Percentiles rank a stretch among this genome's conserved stretches.
Evolutionary conservation across 2,113 vertebrate genomes (phyloP).

Genomic region (Pteropus alecto): DNA sequence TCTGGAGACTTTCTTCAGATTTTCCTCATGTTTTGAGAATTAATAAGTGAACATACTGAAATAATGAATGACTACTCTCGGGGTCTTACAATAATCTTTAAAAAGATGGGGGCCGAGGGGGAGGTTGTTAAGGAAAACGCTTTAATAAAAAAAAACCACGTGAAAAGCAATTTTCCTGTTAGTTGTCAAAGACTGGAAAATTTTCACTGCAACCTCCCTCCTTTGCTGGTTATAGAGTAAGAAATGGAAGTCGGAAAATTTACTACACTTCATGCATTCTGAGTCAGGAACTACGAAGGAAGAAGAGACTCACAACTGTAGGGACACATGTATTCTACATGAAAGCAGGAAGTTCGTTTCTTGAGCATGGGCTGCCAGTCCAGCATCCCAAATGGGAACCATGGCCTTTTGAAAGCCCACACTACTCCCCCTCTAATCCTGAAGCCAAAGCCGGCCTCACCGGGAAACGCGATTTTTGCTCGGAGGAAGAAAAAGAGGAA

Average conservation of each 20-base stretch:
- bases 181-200: constrained; percentile 36
- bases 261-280: not conserved
- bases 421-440: not conserved
- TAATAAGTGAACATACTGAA: not conserved
- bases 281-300: constrained; percentile 17
- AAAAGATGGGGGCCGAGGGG: not conserved
- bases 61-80: not conserved
- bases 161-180: constrained; percentile 17
- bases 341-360: constrained; percentile 38
- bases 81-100: not conserved
- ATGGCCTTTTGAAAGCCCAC: not conserved
- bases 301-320: not conserved
- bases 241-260: constrained; percentile 23
- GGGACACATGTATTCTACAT: not conserved
- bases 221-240: not conserved
- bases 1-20: not conserved
- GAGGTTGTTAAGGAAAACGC: not conserved
- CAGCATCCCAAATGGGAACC: not conserved
- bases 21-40: not conserved
- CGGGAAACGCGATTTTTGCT: not conserved
- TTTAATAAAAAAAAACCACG: not conserved
- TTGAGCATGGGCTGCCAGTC: not conserved
- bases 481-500: not conserved
- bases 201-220: not conserved
- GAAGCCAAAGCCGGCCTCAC: not conserved